Base-by-base conservation (phyloP, 2,113 vertebrate genomes). In the Chionomys nivalis region DNA sequence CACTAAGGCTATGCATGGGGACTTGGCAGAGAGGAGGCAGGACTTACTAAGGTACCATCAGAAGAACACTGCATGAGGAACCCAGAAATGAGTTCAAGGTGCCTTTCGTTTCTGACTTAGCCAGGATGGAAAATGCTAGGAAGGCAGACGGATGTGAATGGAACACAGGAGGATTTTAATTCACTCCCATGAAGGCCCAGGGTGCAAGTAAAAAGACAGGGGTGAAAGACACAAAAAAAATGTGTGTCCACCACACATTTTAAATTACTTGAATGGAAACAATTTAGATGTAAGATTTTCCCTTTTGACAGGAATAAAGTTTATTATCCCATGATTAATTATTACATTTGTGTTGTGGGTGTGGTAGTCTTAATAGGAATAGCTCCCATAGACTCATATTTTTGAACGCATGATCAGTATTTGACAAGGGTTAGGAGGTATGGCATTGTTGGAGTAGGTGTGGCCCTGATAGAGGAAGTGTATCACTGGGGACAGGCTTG, bases 261-360 rank as follows among this genome's bases (percentile, higher is more conserved):
- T 85, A 78, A 93, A 90, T 76, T 95, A 90, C 63, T 94, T 79
- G 33, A 76, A 21, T 44, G 68, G 66, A 88, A 90, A 65, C 33
- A 17, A 55, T 87, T 87, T 44, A 79, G 73, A 96, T 86, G 52
- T 70, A 89, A 68, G 91, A 94, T 76, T 70, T 58, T 44, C 65
- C 28, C 65, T 92, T 92, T 93, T 28, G 75, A 73, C 4, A 72
- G 70, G 52, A 26, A 52, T 24, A 58, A 86, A 68, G 23, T 0
- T 55, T 76, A 36, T 52, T 85, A 63, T 19, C 16, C 2, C 58
- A 89, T 52, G 26, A 78, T 94, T 89, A 96, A 78, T 83, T 39
- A 52, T 82, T 70, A 58, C 72, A 39, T 63, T 72, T 91, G 49
- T 77, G 49, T 85, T 81, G 23, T 76, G 23, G 16, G 28, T 31